These are phyloP conservation scores for Eilema caniola DNA, from an alignment of 2,888 invertebrate species.

Conservation along the genomic window DNA sequence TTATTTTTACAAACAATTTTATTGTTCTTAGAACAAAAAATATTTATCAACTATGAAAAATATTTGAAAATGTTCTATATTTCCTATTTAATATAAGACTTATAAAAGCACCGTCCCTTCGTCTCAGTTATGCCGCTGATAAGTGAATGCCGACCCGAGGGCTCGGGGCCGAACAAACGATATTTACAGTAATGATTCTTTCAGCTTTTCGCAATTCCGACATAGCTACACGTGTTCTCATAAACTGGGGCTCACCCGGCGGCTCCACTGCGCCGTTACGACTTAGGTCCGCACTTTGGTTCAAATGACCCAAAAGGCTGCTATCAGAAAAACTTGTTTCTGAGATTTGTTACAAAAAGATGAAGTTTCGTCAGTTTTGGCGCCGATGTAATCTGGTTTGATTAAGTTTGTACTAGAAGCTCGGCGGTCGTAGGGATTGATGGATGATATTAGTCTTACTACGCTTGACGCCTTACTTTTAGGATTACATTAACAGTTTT, in stretches of 20 bases:
- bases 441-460: neutral
- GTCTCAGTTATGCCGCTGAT: constrained; percentile 10
- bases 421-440: neutral
- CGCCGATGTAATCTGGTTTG: constrained; percentile 25
- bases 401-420: constrained; percentile 15
- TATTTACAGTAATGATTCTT: constrained; percentile 25
- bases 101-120: neutral
- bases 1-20: no score
- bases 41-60: neutral
- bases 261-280: constrained; percentile 13
- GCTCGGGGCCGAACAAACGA: neutral
- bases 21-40: neutral
- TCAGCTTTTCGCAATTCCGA: constrained; percentile 12
- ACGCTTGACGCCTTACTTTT: neutral
- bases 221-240: constrained; percentile 27
- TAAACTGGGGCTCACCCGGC: constrained; percentile 17
- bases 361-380: constrained; percentile 18
- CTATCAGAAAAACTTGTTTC: constrained; percentile 19
- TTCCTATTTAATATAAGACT: neutral
- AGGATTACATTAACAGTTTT: neutral
- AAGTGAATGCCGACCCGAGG: constrained; percentile 12
- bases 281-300: constrained; percentile 17
- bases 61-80: neutral
- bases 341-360: constrained; percentile 17
- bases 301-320: constrained; percentile 17